These are phyloP conservation scores for Andrena cerasifolii DNA, from an alignment of 1,140 invertebrate genomes.

Conservation along the genomic window DNA sequence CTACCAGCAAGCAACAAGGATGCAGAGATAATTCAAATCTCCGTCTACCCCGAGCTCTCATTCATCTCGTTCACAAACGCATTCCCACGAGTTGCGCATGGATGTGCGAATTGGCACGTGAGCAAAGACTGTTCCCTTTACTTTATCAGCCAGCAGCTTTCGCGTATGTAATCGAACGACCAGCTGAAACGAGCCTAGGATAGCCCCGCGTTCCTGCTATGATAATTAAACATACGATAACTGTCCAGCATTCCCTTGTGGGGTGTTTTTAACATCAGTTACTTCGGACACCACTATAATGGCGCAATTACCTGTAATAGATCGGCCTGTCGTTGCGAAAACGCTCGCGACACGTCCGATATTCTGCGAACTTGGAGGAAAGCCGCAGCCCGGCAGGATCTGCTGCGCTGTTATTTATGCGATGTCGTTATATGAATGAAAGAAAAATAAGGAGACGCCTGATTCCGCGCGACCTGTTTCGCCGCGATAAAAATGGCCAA, in stretches of 20 bases:
- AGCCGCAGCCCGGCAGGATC: slow-evolving; percentile 20
- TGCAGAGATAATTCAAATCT: too few species aligned
- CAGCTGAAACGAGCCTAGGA: too few species aligned
- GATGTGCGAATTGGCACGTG: too few species aligned
- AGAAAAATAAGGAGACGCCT: slow-evolving; percentile 57
- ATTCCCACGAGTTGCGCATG: too few species aligned
- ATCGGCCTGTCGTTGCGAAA: slow-evolving; percentile 25
- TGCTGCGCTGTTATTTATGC: slow-evolving; percentile 37
- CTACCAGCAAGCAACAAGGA: too few species aligned
- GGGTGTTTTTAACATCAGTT: background rate
- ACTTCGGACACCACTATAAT: background rate
- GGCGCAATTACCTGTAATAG: slow-evolving; percentile 22
- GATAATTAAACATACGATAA: background rate
- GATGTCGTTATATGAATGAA: slow-evolving; percentile 45
- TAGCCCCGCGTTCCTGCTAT: too few species aligned
- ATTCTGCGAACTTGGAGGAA: background rate
- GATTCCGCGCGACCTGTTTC: slow-evolving; percentile 60
- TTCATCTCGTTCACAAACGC: too few species aligned
- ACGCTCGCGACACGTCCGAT: background rate
- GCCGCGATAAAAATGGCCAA: slow-evolving; percentile 52
- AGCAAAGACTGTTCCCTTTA: too few species aligned
- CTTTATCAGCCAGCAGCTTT: too few species aligned
- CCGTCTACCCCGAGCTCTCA: too few species aligned
- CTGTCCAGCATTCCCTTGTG: background rate
- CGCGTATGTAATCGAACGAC: too few species aligned